Evolutionary conservation across 2,113 vertebrate species (phyloP).

Genomic region (Athene cunicularia): DNA sequence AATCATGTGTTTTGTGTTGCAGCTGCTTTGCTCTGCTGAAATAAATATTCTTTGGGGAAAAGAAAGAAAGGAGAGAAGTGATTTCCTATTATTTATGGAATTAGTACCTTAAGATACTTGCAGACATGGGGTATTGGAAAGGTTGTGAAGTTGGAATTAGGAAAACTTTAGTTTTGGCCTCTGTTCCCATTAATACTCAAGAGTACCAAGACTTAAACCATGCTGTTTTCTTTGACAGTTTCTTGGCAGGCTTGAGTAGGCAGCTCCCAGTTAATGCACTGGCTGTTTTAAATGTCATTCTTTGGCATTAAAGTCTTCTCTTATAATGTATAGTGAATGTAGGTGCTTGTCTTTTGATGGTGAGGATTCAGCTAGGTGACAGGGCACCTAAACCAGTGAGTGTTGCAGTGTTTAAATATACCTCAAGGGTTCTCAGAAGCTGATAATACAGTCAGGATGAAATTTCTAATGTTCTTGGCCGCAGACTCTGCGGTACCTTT

Average conservation of each 20-base stretch:
- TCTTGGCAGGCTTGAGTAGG: not conserved
- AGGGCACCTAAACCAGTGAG: not conserved
- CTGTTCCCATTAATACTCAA: not conserved
- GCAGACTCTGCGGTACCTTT: not conserved
- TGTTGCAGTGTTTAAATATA: not conserved
- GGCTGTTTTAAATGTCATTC: constrained; percentile 1
- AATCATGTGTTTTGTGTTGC: not conserved
- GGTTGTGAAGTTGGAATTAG: not conserved
- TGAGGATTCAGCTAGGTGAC: not conserved
- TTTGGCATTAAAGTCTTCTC: not conserved
- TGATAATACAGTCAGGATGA: not conserved
- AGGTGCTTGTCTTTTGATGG: not conserved
- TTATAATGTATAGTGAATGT: not conserved
- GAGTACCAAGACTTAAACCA: not conserved
- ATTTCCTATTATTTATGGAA: not conserved
- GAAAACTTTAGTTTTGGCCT: not conserved
- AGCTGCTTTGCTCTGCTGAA: not conserved
- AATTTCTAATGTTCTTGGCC: not conserved
- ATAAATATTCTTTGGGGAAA: not conserved
- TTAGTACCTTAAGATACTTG: not conserved
- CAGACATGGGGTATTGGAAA: not conserved
- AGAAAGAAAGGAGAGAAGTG: not conserved
- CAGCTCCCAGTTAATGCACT: constrained; percentile 48
- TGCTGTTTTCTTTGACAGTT: not conserved
- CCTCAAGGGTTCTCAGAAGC: not conserved